These are phyloP conservation scores for Aurelia coerulea DNA, from an alignment of 30 jellyfish, hydroid and myxozoan species.

Conservation along the genomic window DNA sequence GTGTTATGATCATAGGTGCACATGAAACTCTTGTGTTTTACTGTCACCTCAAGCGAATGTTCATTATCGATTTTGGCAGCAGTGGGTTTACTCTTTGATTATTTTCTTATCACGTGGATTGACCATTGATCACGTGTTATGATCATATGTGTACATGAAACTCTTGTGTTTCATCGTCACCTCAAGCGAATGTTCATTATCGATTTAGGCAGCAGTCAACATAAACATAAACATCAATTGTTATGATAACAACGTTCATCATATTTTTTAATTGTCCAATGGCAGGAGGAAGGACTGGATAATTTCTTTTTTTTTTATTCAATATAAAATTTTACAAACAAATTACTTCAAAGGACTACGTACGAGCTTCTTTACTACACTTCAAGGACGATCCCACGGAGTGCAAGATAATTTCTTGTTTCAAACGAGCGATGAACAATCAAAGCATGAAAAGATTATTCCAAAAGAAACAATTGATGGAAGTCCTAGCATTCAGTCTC, in stretches of 20 bases:
- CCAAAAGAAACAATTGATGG: too few species aligned
- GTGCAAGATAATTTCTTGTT: too few species aligned
- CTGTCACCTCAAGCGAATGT: slow-evolving; percentile 91
- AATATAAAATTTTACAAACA: too few species aligned
- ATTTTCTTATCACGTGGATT: background rate
- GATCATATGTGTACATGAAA: slow-evolving; percentile 79
- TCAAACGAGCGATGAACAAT: too few species aligned
- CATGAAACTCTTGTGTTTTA: slow-evolving; percentile 91
- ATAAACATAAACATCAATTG: too few species aligned
- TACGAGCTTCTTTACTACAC: too few species aligned
- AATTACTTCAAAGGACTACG: too few species aligned
- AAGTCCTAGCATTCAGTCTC: too few species aligned
- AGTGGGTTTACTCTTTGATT: slow-evolving; percentile 47
- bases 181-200: slow-evolving; percentile 86
- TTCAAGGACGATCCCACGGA: too few species aligned
- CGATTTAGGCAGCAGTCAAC: slow-evolving; percentile 93
- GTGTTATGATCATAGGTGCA: slow-evolving; percentile 19
- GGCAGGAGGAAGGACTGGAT: background rate
- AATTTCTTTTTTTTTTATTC: too few species aligned
- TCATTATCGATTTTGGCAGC: slow-evolving; percentile 88
- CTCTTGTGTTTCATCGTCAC: slow-evolving; percentile 84
- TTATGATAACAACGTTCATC: background rate
- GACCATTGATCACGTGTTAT: background rate
- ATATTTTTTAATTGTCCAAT: too few species aligned
- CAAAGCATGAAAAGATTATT: too few species aligned